Evolutionary conservation across 2,888 invertebrate species (phyloP), one percentile per base, ranked within the genome.

Genomic region (Leptura quadrifasciata): DNA sequence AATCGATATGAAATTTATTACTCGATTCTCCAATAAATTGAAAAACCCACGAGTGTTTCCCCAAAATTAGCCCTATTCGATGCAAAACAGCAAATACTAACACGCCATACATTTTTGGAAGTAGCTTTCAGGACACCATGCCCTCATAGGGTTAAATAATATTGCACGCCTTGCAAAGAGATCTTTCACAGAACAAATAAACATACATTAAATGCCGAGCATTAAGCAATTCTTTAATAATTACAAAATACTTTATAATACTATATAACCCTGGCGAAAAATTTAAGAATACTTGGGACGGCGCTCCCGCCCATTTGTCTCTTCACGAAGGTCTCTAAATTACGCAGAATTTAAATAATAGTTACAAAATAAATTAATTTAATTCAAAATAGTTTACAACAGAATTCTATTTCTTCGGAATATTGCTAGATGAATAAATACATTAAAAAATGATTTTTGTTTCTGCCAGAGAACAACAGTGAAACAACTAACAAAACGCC

Each of bases 381-480:
- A 71, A 72, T 72, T 73, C 74, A 79, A 80, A 74, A 80, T 74
- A 76, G 73, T 58, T 69, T 58, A 57, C 52, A 60, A 60, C 58
- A 69, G 6, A 58, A 58, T 60, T 71, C 71, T 77, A 73, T 77
- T 81, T 70, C 27, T 80, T 79, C 76, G 69, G 81, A 81, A 85
- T 87, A 87, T 87, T 87, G 87, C 87, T 87, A 86, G 83, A 82
- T 82, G 85, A 86, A 86, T 85, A 84, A 31, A 85, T 85, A 84
- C 80, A 84, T 70, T 74, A 71, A 61, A 76, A 77, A 75, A 76
- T 74, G 52, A 58, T 60, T 74, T 57, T 60, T 52, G 61, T 54
- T 72, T 27, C 75, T 75, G 74, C 75, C 73, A 71, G 65, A 73
- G 64, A 73, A 77, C 75, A 77, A 77, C 57, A 75, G 74, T 77